Base-by-base conservation (phyloP, 2,797 vertebrate species). In the Glossophaga mutica region DNA sequence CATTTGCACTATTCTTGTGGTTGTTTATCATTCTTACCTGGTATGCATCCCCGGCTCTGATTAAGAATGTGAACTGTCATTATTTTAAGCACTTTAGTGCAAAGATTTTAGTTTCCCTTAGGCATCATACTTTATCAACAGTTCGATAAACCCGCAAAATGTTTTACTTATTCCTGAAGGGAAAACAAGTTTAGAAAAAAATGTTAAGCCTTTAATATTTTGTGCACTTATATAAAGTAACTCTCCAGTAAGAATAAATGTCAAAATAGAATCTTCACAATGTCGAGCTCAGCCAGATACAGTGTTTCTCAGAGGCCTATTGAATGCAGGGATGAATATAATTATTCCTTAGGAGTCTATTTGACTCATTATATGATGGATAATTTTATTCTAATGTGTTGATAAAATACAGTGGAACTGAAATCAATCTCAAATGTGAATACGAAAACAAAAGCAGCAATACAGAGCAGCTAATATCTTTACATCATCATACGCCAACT, bases 101-200 rank as follows among this genome's bases (percentile, higher is more conserved):
- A 96, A 19, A 85, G 52, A 76, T 94, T 87, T 97, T 42, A 85
- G 91, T 94, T 97, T 89, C 97, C 88, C 67, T 37, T 65, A 91
- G 79, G 88, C 62, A 97, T 88, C 50, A 86, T 65, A 52, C 70
- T 86, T 0, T 62, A 97, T 73, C 93, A 97, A 96, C 68, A 96
- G 50, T 93, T 98, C 94, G 90, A 87, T 81, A 96, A 96, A 96
- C 46, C 68, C 91, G 50, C 6, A 94, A 97, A 96, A 91, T 84
- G 81, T 94, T 97, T 97, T 97, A 96, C 44, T 73, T 94, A 95
- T 93, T 96, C 96, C 96, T 94, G 95, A 97, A 96, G 59, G 68
- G 82, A 92, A 97, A 98, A 68, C 21, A 74, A 90, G 10, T 93
- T 93, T 91, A 73, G 34, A 96, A 97, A 97, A 97, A 95, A 97